These are phyloP conservation scores for Pagrus major DNA, from an alignment of 2,113 vertebrate species.

Conservation along the genomic window DNA sequence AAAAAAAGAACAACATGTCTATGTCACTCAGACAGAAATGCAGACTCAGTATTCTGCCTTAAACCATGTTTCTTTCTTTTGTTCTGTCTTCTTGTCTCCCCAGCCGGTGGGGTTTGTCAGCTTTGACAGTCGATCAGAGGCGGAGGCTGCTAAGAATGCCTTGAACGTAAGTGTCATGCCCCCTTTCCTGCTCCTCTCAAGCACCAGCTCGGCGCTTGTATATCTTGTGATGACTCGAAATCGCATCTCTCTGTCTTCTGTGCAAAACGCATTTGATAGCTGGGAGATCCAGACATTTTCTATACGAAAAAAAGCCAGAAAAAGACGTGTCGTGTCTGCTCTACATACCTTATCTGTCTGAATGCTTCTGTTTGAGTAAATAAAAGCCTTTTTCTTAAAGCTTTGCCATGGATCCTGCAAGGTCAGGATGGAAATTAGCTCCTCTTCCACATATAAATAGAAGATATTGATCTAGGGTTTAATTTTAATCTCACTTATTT, in stretches of 20 bases:
- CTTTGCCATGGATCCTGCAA: slow-evolving; percentile 56
- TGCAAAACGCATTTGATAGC: slow-evolving; percentile 31
- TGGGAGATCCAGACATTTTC: slow-evolving; percentile 34
- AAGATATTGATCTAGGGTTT: slow-evolving; percentile 79
- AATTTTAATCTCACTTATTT: slow-evolving; percentile 80
- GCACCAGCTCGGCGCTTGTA: slow-evolving; percentile 56
- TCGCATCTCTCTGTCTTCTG: slow-evolving; percentile 29
- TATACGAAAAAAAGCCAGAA: background rate
- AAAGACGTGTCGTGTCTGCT: background rate
- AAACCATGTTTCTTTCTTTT: slow-evolving; percentile 79
- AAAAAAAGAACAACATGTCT: slow-evolving; percentile 65
- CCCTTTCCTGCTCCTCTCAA: slow-evolving; percentile 53
- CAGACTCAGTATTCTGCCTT: slow-evolving; percentile 79
- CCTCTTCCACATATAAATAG: slow-evolving; percentile 65
- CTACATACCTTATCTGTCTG: slow-evolving; percentile 12
- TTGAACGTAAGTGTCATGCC: slow-evolving; percentile 91
- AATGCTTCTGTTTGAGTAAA: slow-evolving; percentile 36
- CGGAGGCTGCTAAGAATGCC: slow-evolving; percentile 96
- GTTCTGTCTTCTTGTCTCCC: slow-evolving; percentile 78
- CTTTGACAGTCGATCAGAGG: slow-evolving; percentile 95
- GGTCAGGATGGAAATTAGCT: slow-evolving; percentile 66
- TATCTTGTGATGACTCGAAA: slow-evolving; percentile 52
- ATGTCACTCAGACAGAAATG: slow-evolving; percentile 81
- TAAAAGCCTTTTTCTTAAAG: slow-evolving; percentile 35
- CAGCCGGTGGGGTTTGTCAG: slow-evolving; percentile 99